phyloP scores from a whole-genome alignment of 2,797 vertebrate species.

The Typhlichthys eigenmanni region DNA sequence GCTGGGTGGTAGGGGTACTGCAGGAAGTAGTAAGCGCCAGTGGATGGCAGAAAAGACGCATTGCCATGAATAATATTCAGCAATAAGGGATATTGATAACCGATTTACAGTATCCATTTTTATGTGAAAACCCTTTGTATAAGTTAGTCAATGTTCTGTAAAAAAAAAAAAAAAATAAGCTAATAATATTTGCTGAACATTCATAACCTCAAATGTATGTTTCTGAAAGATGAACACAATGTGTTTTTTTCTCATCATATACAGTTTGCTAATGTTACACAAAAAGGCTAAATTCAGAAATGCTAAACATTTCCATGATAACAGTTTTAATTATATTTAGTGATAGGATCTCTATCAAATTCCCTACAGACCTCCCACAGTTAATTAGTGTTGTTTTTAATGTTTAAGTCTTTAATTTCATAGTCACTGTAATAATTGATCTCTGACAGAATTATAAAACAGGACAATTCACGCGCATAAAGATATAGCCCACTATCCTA shows the following conservation, averaged over 20 bases:
- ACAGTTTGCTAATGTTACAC: slow-evolving; percentile 16
- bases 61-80: slow-evolving; percentile 27
- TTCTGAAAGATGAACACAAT: slow-evolving; percentile 10
- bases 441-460: too few species aligned
- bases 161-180: slow-evolving; percentile 19
- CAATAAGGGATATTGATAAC: background rate
- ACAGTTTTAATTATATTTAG: slow-evolving; percentile 23
- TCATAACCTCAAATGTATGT: slow-evolving; percentile 20
- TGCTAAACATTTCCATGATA: slow-evolving; percentile 18
- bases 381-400: slow-evolving; percentile 31
- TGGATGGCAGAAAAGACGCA: background rate
- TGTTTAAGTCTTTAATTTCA: slow-evolving; percentile 29
- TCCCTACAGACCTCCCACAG: slow-evolving; percentile 23
- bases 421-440: too few species aligned
- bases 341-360: slow-evolving; percentile 31
- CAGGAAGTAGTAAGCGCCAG: slow-evolving; percentile 9
- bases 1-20: slow-evolving; percentile 53
- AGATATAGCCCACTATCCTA: too few species aligned
- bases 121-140: slow-evolving; percentile 24
- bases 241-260: background rate
- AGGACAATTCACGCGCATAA: too few species aligned
- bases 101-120: background rate
- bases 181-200: slow-evolving; percentile 22
- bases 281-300: too few species aligned
- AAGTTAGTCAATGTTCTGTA: slow-evolving; percentile 16